Percentiles rank a stretch among this genome's conserved stretches.
These are phyloP conservation scores for Protodeltote pygarga DNA, from an alignment of 2,888 invertebrate species.

Conservation along the genomic window DNA sequence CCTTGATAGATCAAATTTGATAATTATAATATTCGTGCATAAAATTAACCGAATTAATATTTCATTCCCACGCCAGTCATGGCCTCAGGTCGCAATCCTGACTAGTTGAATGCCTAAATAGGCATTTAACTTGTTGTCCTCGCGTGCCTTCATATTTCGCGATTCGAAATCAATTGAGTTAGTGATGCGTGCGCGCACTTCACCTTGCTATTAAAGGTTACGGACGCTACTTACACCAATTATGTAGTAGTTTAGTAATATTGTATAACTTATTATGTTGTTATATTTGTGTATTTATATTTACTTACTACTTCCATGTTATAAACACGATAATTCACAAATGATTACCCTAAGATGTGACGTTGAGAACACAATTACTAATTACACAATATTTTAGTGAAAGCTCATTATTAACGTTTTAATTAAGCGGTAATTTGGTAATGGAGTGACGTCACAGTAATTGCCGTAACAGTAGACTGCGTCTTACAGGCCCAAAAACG, in stretches of 20 bases:
- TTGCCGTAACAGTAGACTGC: too few species aligned
- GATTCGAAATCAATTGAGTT: constrained; percentile 3
- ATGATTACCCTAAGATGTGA: too few species aligned
- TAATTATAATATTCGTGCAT: too few species aligned
- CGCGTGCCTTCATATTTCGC: background rate
- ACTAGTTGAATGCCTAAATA: too few species aligned
- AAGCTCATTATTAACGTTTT: constrained; percentile 15
- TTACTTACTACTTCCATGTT: too few species aligned
- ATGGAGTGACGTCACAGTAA: constrained; percentile 11
- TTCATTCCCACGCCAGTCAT: too few species aligned
- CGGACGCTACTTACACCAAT: constrained; percentile 1
- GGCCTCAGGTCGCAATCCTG: too few species aligned
- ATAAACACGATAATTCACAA: too few species aligned
- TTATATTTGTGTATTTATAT: too few species aligned
- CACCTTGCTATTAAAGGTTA: constrained; percentile 28
- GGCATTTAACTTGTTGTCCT: background rate
- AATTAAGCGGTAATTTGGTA: constrained; percentile 9
- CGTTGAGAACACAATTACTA: background rate
- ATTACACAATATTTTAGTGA: constrained; percentile 24
- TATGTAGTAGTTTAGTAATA: background rate
- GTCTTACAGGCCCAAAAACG: too few species aligned
- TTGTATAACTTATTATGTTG: background rate
- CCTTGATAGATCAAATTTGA: too few species aligned
- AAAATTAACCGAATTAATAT: too few species aligned
- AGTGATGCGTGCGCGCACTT: constrained; percentile 14